These are phyloP conservation scores for Trissoscelio sp. DNA, from an alignment of 2,888 invertebrate genomes.

Conservation along the genomic window DNA sequence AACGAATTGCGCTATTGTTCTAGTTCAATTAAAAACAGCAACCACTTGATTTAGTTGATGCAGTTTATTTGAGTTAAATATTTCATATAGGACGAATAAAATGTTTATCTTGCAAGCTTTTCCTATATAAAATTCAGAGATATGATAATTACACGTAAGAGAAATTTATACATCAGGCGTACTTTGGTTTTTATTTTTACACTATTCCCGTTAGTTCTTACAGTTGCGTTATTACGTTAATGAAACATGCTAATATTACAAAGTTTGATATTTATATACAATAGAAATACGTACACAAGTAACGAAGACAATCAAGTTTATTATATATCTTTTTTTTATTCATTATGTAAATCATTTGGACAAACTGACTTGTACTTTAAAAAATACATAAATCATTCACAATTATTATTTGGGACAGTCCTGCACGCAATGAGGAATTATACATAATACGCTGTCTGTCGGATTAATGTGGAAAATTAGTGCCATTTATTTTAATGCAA, in stretches of 20 bases:
- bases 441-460: not conserved
- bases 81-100: not conserved
- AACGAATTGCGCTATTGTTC: too few relatives aligned
- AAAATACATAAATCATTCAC: slow-evolving; percentile 19
- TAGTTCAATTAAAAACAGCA: not conserved
- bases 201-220: slow-evolving; percentile 8
- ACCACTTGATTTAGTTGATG: not conserved
- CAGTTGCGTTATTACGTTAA: slow-evolving; percentile 9
- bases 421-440: slow-evolving; percentile 19
- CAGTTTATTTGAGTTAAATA: not conserved
- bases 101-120: not conserved
- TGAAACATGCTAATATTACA: slow-evolving; percentile 19
- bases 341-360: slow-evolving; percentile 5
- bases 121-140: not conserved
- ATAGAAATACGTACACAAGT: slow-evolving; percentile 24
- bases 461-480: slow-evolving; percentile 33
- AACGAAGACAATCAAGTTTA: slow-evolving; percentile 13
- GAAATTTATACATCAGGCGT: slow-evolving; percentile 7
- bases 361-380: slow-evolving; percentile 7
- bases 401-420: slow-evolving; percentile 4
- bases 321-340: slow-evolving; percentile 16
- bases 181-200: slow-evolving; percentile 18
- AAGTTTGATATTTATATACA: slow-evolving; percentile 25
- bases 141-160: slow-evolving; percentile 9
- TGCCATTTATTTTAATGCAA: slow-evolving; percentile 28